phyloP scores from a whole-genome alignment of 2,797 vertebrate species.

The Decapterus maruadsi region DNA sequence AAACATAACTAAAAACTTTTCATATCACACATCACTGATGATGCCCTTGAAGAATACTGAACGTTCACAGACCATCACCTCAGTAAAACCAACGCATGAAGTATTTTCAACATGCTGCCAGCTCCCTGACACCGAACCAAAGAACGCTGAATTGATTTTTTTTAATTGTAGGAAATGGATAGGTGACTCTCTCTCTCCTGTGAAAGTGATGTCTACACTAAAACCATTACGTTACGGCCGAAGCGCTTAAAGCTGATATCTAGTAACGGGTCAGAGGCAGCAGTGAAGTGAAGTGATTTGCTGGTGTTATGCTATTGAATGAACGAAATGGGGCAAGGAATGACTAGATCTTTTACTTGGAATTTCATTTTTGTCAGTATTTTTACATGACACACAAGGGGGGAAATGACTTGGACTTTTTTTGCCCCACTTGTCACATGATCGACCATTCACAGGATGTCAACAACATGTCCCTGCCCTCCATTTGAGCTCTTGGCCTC shows the following conservation, averaged over 20 bases:
- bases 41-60: constrained; percentile 13
- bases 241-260: not conserved
- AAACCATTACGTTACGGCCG: constrained; percentile 12
- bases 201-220: constrained; percentile 29
- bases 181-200: not conserved
- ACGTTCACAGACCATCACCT: not conserved
- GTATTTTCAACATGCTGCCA: constrained; percentile 5
- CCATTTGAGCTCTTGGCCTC: not conserved
- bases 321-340: not conserved
- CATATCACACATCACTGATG: not conserved
- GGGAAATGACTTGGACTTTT: not conserved
- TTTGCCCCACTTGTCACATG: not conserved
- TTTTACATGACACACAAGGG: not conserved
- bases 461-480: constrained; percentile 1
- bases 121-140: constrained; percentile 25
- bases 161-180: constrained; percentile 32
- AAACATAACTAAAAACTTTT: not conserved
- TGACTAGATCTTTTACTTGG: not conserved
- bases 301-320: not conserved
- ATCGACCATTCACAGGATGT: not conserved
- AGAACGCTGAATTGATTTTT: constrained; percentile 34
- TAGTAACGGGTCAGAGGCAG: constrained; percentile 1
- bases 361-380: not conserved
- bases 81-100: constrained; percentile 41
- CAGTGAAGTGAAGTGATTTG: constrained; percentile 8